A percentile compares a stretch with the other conserved stretches of the same genome.
phyloP scores from a whole-genome alignment of 2,888 invertebrate species.

The Ectemnius cavifrons region DNA sequence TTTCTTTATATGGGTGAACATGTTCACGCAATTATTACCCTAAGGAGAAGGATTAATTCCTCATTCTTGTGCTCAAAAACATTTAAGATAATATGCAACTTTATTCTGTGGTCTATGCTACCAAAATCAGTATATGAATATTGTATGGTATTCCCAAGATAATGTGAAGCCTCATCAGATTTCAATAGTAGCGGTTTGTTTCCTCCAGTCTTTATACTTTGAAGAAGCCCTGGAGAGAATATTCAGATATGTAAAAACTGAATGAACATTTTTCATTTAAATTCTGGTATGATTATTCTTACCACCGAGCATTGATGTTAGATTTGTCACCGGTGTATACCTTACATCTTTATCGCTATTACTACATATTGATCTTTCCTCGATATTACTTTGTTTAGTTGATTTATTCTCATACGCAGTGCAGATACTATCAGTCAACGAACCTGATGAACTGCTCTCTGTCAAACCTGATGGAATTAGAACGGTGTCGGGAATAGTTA shows the following conservation, averaged over 20 bases:
- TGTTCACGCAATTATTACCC: conserved; percentile 68
- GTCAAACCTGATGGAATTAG: conserved; percentile 78
- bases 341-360: conserved; percentile 57
- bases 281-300: conserved; percentile 38
- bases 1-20: not conserved
- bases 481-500: conserved; percentile 78
- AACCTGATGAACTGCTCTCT: conserved; percentile 83
- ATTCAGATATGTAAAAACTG: not conserved
- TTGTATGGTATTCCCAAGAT: conserved; percentile 74
- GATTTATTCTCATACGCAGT: conserved; percentile 80
- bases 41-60: conserved; percentile 79
- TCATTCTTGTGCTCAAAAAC: conserved; percentile 81
- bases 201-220: conserved; percentile 77
- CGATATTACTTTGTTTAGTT: conserved; percentile 57
- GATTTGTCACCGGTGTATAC: conserved; percentile 65
- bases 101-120: conserved; percentile 81
- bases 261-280: not conserved
- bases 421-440: conserved; percentile 82
- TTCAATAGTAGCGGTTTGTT: conserved; percentile 76
- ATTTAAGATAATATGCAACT: conserved; percentile 80
- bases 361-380: conserved; percentile 48
- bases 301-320: conserved; percentile 79
- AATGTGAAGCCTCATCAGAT: conserved; percentile 61
- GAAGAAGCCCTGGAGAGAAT: conserved; percentile 76
- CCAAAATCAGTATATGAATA: conserved; percentile 80